Base-by-base conservation (phyloP, 2,888 invertebrate species). In the Baccha elongata region DNA sequence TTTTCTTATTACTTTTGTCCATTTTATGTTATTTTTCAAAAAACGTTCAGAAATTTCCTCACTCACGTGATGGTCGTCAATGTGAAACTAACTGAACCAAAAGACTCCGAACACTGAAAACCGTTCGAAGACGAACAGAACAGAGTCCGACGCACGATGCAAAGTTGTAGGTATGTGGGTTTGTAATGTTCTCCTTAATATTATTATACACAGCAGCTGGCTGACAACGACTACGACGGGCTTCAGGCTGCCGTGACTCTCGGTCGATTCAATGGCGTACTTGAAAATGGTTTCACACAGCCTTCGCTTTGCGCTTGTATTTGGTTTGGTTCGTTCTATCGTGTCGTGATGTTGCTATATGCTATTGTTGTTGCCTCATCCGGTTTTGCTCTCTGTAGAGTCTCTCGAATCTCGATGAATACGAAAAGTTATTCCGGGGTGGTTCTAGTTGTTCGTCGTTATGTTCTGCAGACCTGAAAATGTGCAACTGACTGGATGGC, bases 211-310 rank as follows among this genome's bases (percentile, higher is more conserved):
- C 52, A 62, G 65, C 60, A 40, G 29, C 29, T 6, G 29, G 58
- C 58, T 40, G 40, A 26, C 48, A 26, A 58, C 78, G 78, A 78
- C 68, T 65, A 62, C 48, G 58, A 55, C 65, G 80, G 83, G 78
- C 83, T 83, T 83, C 83, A 83, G 78, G 78, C 78, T 71, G 83
- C 72, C 76, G 81, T 83, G 83, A 83, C 83, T 83, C 83, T 83
- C 76, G 53, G 71, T 83, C 72, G 71, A 83, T 83, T 83, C 71
- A 67, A 83, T 83, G 83, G 75, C 67, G 76, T 83, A 83, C 83
- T 76, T 83, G 83, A 83, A 83, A 83, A 83, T 83, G 72, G 62
- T 83, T 83, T 83, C 72, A 68, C 72, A 68, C 83, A 83, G 78
- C 62, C 76, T 83, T 53, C 71, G 62, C 67, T 75, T 76, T 78